These are phyloP conservation scores for Polypedilum vanderplanki DNA, from an alignment of 1,140 invertebrate genomes.

Conservation along the genomic window DNA sequence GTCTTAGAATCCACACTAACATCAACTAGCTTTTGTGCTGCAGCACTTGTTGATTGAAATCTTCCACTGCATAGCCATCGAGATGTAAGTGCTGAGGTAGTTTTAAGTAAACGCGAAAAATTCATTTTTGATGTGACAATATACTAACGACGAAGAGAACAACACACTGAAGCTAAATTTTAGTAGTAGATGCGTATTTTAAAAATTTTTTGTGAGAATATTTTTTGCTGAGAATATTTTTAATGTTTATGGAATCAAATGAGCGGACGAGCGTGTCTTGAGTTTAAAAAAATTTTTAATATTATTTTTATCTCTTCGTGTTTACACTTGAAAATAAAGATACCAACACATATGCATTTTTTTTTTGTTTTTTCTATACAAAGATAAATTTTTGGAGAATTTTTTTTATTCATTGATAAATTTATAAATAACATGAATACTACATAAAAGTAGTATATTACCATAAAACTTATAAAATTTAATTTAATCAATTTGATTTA, in stretches of 20 bases:
- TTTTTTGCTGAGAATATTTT: neutral
- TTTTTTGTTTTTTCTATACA: too few species aligned
- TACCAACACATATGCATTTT: too few species aligned
- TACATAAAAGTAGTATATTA: too few species aligned
- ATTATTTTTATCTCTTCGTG: too few species aligned
- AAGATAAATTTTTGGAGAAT: too few species aligned
- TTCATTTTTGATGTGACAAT: neutral
- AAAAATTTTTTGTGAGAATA: neutral
- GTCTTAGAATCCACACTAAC: neutral
- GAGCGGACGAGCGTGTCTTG: too few species aligned
- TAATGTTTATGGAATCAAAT: neutral
- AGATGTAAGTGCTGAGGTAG: neutral
- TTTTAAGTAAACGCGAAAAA: constrained; percentile 7
- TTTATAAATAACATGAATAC: too few species aligned
- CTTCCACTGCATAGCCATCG: neutral
- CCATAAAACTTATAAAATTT: too few species aligned
- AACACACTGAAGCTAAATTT: neutral
- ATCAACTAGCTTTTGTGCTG: neutral
- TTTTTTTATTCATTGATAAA: too few species aligned
- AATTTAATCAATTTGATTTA: too few species aligned
- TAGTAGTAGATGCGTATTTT: neutral
- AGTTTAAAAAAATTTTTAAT: too few species aligned
- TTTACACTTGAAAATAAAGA: too few species aligned
- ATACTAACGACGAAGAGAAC: neutral
- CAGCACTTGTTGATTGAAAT: neutral